phyloP scores from a whole-genome alignment of 2,797 vertebrate species.

The Cynodonichthys magdalenae region DNA sequence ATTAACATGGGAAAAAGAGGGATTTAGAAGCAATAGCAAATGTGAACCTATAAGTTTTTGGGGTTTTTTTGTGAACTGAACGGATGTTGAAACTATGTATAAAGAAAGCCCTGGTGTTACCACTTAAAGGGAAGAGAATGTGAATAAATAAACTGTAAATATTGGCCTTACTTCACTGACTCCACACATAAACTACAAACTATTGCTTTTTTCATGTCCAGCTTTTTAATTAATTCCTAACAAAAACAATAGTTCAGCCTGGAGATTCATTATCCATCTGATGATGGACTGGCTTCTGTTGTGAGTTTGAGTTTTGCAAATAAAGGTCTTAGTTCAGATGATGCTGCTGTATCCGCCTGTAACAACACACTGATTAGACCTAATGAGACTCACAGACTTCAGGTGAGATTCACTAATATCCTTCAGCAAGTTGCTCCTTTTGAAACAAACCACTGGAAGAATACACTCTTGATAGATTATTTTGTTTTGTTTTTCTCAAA shows the following conservation, averaged over 20 bases:
- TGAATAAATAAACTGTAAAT: neutral
- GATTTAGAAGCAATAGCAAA: too few relatives aligned
- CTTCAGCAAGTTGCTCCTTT: constrained; percentile 38
- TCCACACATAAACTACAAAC: neutral
- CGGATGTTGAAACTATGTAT: too few relatives aligned
- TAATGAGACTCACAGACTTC: constrained; percentile 59
- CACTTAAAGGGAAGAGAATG: too few relatives aligned
- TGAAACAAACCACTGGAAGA: constrained; percentile 19
- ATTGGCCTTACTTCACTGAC: neutral
- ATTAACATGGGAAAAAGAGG: too few relatives aligned
- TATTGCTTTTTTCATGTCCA: neutral
- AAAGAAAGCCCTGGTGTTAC: too few relatives aligned
- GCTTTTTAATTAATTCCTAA: neutral
- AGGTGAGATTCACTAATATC: constrained; percentile 46
- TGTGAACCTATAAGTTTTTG: too few relatives aligned
- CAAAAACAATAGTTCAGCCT: constrained; percentile 5
- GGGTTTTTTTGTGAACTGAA: too few relatives aligned
- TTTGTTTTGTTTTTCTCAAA: neutral
- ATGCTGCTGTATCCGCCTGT: constrained; percentile 26
- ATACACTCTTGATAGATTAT: neutral
- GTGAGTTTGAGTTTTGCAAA: constrained; percentile 34
- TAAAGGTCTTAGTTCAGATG: constrained; percentile 40
- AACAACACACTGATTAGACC: constrained; percentile 51
- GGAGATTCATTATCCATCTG: constrained; percentile 34
- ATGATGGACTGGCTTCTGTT: constrained; percentile 49